These are phyloP conservation scores for Nomada ruficornis DNA, from an alignment of 2,888 invertebrate species.

Conservation along the genomic window DNA sequence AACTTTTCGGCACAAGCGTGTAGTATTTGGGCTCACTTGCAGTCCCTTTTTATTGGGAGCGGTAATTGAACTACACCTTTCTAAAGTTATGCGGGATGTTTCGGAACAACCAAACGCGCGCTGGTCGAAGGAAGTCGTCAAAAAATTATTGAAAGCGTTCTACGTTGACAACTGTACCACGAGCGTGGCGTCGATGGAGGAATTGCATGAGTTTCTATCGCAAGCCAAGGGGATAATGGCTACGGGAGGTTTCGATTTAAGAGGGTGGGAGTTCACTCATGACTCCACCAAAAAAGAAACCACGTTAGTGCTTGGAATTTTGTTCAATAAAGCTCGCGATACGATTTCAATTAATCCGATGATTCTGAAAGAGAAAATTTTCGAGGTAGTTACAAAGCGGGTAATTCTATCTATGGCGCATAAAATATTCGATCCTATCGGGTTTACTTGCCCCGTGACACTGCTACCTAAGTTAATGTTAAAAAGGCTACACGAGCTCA, in stretches of 20 bases:
- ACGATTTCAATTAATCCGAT: neutral
- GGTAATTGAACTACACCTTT: slow-evolving; percentile 1
- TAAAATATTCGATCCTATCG: slow-evolving; percentile 3
- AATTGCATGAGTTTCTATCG: neutral
- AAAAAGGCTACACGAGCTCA: neutral
- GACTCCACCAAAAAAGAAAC: neutral
- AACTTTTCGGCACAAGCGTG: slow-evolving; percentile 4
- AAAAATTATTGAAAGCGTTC: neutral
- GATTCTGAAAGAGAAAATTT: neutral
- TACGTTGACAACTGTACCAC: slow-evolving; percentile 39
- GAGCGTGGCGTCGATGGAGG: slow-evolving; percentile 1
- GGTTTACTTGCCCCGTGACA: neutral
- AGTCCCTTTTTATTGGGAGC: slow-evolving; percentile 28
- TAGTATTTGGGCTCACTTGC: slow-evolving; percentile 15
- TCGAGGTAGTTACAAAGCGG: neutral
- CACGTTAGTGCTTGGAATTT: slow-evolving; percentile 1
- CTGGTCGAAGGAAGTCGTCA: neutral
- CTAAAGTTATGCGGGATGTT: neutral
- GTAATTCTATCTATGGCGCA: slow-evolving; percentile 7
- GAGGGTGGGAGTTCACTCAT: slow-evolving; percentile 27
- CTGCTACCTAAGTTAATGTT: neutral
- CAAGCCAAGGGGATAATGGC: neutral
- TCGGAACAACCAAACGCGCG: neutral
- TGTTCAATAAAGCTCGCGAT: slow-evolving; percentile 14
- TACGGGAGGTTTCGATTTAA: slow-evolving; percentile 12